phyloP scores from a whole-genome alignment of 2,797 vertebrate genomes.

The Gastrophryne carolinensis region DNA sequence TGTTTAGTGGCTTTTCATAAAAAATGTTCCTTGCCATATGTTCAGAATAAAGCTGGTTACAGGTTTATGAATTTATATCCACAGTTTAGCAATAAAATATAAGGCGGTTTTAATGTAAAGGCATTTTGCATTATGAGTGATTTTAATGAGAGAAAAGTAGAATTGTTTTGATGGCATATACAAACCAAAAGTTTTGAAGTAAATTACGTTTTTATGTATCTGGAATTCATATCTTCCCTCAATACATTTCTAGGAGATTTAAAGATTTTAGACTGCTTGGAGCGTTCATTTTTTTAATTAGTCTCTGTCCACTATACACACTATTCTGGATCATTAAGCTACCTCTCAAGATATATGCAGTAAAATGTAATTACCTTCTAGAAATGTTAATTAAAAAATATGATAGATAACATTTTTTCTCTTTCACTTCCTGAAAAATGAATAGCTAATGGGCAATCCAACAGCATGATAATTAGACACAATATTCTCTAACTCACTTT shows the following conservation, averaged over 20 bases:
- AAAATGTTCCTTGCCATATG: slow-evolving; percentile 14
- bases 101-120: not conserved
- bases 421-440: slow-evolving; percentile 46
- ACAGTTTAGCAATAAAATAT: not conserved
- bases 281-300: slow-evolving; percentile 49
- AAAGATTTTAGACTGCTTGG: slow-evolving; percentile 31
- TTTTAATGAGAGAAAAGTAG: not conserved
- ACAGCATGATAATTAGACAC: slow-evolving; percentile 45
- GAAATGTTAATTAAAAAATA: slow-evolving; percentile 54
- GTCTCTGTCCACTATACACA: slow-evolving; percentile 49
- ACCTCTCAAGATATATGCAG: slow-evolving; percentile 52
- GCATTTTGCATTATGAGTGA: not conserved
- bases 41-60: slow-evolving; percentile 2
- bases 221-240: too few relatives aligned
- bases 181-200: too few relatives aligned
- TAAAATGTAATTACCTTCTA: slow-evolving; percentile 51
- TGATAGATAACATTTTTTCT: slow-evolving; percentile 50
- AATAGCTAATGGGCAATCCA: slow-evolving; percentile 47
- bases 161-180: too few relatives aligned
- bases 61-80: not conserved
- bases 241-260: slow-evolving; percentile 24
- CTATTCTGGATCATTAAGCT: slow-evolving; percentile 49
- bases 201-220: too few relatives aligned
- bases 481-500: slow-evolving; percentile 46
- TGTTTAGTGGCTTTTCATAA: slow-evolving; percentile 7